These are phyloP conservation scores for Temnothorax nylanderi DNA, from an alignment of 1,140 invertebrate genomes.

Conservation along the genomic window DNA sequence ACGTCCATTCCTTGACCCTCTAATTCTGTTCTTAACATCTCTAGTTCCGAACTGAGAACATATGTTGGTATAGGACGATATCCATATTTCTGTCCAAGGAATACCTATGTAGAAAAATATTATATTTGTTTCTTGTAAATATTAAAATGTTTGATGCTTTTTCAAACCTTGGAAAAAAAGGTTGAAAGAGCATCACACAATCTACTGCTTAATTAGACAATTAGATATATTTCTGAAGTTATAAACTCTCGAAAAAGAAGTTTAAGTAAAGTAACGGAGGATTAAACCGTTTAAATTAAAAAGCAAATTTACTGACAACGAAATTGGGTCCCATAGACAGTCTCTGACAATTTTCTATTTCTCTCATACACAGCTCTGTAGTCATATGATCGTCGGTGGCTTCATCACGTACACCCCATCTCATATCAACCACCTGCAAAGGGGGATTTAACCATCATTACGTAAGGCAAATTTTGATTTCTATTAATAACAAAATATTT, in stretches of 20 bases:
- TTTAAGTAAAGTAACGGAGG: not conserved
- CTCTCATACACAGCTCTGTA: slow-evolving; percentile 98
- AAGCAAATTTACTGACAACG: slow-evolving; percentile 88
- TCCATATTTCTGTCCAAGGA: slow-evolving; percentile 99
- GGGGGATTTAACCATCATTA: slow-evolving; percentile 20
- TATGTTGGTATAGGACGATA: slow-evolving; percentile 98
- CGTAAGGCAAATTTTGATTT: slow-evolving; percentile 8
- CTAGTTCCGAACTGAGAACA: slow-evolving; percentile 96
- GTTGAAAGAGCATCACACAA: not conserved
- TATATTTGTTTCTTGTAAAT: not conserved
- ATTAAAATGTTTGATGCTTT: not conserved
- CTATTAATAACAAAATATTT: not conserved
- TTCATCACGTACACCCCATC: slow-evolving; percentile 98
- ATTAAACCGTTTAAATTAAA: slow-evolving; percentile 6
- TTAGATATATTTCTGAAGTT: not conserved
- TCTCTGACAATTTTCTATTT: slow-evolving; percentile 98
- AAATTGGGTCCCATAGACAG: slow-evolving; percentile 99
- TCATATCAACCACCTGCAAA: slow-evolving; percentile 97
- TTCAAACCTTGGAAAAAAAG: no score
- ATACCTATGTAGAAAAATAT: slow-evolving; percentile 88
- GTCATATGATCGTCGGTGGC: slow-evolving; percentile 99
- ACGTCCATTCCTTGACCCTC: slow-evolving; percentile 93
- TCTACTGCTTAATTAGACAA: not conserved
- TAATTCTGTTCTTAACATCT: slow-evolving; percentile 94
- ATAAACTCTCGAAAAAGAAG: not conserved